Base-by-base conservation (phyloP, 2,888 invertebrate species). In the Heliothis peltigera region DNA sequence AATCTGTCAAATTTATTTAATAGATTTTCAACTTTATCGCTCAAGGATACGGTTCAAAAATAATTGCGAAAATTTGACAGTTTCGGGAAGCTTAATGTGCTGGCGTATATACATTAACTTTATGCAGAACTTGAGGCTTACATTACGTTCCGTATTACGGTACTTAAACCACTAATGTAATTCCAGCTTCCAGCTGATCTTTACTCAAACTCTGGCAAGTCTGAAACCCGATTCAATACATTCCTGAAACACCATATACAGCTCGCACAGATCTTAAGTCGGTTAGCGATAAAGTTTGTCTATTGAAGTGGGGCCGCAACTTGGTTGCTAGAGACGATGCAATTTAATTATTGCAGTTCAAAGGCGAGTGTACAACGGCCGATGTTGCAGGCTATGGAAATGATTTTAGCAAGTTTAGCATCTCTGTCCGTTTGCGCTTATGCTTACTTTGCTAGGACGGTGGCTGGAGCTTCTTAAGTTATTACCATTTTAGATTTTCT, bases 301-400 rank as follows among this genome's bases (percentile, higher is more conserved):
- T 79, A 87, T 84, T 81, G 87, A 86, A 89, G 83, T 73, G 81
- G 72, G 75, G 71, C 81, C 80, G 75, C 86, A 91, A 90, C 88
- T 91, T 87, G 81, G 81, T 76, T 80, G 82, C 82, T 82, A 82
- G 83, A 86, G 89, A 88, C 85, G 89, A 83, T 87, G 84, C 91
- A 92, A 94, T 94, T 91, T 89, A 92, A 91, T 94, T 93, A 93
- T 89, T 86, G 89, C 87, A 84, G 89, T 89, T 92, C 93, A 92
- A 93, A 94, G 91, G 89, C 90, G 85, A 92, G 89, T 89, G 91
- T 90, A 91, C 90, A 91, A 89, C 87, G 79, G 79, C 78, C 83
- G 80, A 83, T 81, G 81, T n/a, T 81, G 72, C 82, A 75, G 83
- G 83, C 85, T 87, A 86, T 88, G 90, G 87, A 90, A 90, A 91